Conservation (phyloP, 2,113 vertebrate species). For the Sinocyclocheilus grahami region DNA sequence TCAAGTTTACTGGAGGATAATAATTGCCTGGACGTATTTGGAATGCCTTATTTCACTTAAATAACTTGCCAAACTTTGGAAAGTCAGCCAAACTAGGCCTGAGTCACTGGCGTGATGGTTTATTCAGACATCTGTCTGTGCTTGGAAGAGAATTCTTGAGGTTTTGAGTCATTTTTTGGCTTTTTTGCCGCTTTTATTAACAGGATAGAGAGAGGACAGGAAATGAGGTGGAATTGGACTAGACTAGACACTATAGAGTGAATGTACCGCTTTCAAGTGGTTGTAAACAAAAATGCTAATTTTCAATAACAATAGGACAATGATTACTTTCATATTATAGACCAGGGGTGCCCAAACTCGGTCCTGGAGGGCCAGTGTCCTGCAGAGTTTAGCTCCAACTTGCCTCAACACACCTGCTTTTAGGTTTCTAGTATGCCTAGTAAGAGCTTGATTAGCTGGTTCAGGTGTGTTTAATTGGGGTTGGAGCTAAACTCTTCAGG, state of each 20-base stretch:
- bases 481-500: no score
- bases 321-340: not conserved
- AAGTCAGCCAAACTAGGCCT: slow-evolving; percentile 21
- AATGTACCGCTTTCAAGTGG: not conserved
- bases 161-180: not conserved
- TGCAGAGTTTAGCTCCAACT: no score
- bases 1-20: slow-evolving; percentile 6
- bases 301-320: not conserved
- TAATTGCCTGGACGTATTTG: not conserved
- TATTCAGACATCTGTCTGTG: not conserved
- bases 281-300: not conserved
- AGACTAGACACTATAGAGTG: not conserved
- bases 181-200: not conserved
- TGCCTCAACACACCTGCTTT: no score
- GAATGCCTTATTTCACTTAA: slow-evolving; percentile 1
- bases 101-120: not conserved
- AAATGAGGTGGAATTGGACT: not conserved
- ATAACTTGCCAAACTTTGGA: slow-evolving; percentile 8
- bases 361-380: no score
- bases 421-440: no score
- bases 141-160: not conserved
- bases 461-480: no score
- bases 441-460: no score
- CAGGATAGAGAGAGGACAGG: not conserved
- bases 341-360: no score